Percentiles rank a stretch among this genome's conserved stretches.
Conservation (phyloP, 2,888 invertebrate genomes). For the Polymixis flavicincta region DNA sequence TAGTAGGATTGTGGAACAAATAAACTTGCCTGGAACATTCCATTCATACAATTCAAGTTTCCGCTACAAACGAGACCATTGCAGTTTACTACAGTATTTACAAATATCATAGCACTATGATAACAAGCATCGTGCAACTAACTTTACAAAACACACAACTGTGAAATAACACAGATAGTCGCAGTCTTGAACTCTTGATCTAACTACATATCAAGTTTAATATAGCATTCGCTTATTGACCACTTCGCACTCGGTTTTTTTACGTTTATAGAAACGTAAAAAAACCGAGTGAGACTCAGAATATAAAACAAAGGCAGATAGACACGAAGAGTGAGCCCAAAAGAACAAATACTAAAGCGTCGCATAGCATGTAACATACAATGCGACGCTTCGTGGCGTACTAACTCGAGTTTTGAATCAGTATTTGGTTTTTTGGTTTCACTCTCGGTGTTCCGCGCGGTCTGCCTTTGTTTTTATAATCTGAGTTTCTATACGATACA, state of each 20-base stretch:
- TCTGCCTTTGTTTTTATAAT: no score
- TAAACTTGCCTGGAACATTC: constrained; percentile 19
- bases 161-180: not conserved
- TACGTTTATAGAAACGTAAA: no score
- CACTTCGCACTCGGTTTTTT: not conserved
- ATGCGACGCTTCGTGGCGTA: no score
- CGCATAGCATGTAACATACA: no score
- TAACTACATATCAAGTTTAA: not conserved
- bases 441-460: no score
- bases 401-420: no score
- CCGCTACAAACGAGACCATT: not conserved
- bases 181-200: not conserved
- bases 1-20: not conserved
- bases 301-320: no score
- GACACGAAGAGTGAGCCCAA: no score
- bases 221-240: not conserved
- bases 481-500: not conserved
- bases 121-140: not conserved
- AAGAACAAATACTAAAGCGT: no score
- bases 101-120: constrained; percentile 7
- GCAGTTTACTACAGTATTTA: constrained; percentile 15
- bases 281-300: no score
- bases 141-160: not conserved
- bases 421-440: no score
- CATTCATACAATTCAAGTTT: constrained; percentile 20